These are phyloP conservation scores for Trisateles emortualis DNA, from an alignment of 2,888 invertebrate genomes.

Conservation along the genomic window DNA sequence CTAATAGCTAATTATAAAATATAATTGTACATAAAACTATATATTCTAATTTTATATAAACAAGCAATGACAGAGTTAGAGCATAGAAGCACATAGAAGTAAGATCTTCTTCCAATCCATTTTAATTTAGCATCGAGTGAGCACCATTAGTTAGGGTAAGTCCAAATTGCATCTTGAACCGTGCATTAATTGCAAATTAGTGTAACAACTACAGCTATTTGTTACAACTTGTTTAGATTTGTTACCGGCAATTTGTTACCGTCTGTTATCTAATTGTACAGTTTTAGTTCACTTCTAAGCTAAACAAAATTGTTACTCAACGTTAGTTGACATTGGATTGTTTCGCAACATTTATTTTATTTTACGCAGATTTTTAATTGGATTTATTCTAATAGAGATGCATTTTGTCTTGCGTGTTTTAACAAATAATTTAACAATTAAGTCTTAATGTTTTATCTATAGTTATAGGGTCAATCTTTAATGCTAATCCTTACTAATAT, in stretches of 20 bases:
- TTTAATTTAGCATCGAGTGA: slow-evolving; percentile 50
- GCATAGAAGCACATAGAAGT: neutral
- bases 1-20: too few species aligned
- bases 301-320: neutral
- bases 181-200: slow-evolving; percentile 75
- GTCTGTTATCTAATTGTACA: slow-evolving; percentile 38
- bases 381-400: too few species aligned
- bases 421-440: too few species aligned
- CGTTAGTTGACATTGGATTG: neutral
- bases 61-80: neutral
- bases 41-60: too few species aligned
- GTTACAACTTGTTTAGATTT: slow-evolving; percentile 63
- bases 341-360: neutral
- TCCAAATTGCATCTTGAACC: slow-evolving; percentile 63
- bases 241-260: slow-evolving; percentile 41
- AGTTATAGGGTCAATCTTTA: too few species aligned
- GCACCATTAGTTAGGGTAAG: slow-evolving; percentile 61
- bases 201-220: slow-evolving; percentile 63
- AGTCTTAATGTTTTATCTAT: too few species aligned
- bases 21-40: too few species aligned
- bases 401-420: too few species aligned
- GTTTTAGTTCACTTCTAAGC: slow-evolving; percentile 6
- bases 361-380: too few species aligned
- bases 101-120: slow-evolving; percentile 32
- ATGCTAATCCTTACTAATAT: too few species aligned